Base-by-base conservation (phyloP, 2,888 invertebrate genomes). In the Plagodis pulveraria region DNA sequence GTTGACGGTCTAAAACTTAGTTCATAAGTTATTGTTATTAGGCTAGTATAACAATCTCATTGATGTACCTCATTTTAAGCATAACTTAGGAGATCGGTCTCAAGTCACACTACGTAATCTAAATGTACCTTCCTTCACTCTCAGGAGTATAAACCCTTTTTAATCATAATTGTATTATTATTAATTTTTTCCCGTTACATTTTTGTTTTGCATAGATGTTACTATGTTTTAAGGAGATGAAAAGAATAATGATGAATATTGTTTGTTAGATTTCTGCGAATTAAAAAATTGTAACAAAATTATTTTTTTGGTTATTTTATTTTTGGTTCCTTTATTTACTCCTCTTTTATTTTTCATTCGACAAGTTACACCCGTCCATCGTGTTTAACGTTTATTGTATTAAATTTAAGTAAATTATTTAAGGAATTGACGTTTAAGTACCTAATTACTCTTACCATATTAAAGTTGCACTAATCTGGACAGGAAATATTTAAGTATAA, bases 141-240 rank as follows among this genome's bases (percentile, higher is more conserved):
- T 73, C 78, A 76, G 92, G 93, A 93, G 93, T 92, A 91, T 93
- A 93, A 93, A 81, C 82, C 85, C 87, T 77, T 87, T 86, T 89
- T 88, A 61, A 67, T 63, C 58, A 65, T 69, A 64, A 59, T 65
- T 81, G 81, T 83, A 87, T 86, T 88, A 83, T 81, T 83, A 81
- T 77, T 84, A 81, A 82, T 80, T 84, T 88, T 86, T 82, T 87
- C 89, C 87, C 87, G 90, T 91, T 91, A 89, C 80, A 87, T 88
- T 80, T 92, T 93, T 93, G 92, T 93, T 91, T 93, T 93, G 89
- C 92, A 91, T 93, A 93, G 91, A 93, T 93, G 93, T 93, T 93
- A 93, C 92, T 93, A 93, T 92, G 93, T 93, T 93, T 91, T 93
- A 91, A 90, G 91, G 79, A 86, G 84, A 87, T 86, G 81, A 87